Evolutionary conservation across 2,888 invertebrate genomes (phyloP), one percentile per base, ranked within the genome.

Genomic region (Ganaspis brasiliensis): DNA sequence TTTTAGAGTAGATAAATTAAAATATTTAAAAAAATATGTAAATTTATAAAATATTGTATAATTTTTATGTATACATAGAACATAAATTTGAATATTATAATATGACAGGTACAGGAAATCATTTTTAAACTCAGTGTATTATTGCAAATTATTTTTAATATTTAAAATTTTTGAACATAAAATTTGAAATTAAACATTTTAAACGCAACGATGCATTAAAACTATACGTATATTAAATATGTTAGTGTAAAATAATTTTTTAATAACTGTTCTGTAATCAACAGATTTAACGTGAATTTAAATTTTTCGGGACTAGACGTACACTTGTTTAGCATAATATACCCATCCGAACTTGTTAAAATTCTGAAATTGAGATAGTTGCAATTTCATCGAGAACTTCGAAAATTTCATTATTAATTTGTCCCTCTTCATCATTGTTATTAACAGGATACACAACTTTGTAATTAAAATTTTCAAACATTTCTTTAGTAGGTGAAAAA

Each of bases 381-480:
- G 10, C 40, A 40, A 40, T 3, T 40, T 40, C 40, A 40, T 40
- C 40, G 10, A 40, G 40, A 9, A 40, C 9, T 40, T 40, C 40
- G 40, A 40, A 40, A 9, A 40, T 40, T 40, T 40, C 40, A 12
- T 40, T 40, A 40, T 40, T 40, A 12, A 40, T 40, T 9, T 9
- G 12, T 2, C 40, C 9, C 9, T 35, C 35, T 12, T 40, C 40
- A 12, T 40, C 12, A 40, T 40, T 40, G 12, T 40, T 40, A 12
- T 40, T 40, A 12, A 40, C 10, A 72, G 49, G 45, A 71, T 77
- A 77, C 4, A 77, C 57, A 31, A 61, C 57, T 35, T 77, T 67
- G 24, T 73, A 77, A 31, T 55, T 73, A 56, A 56, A 76, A 35
- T 73, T 55, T 31, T 31, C 12, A 21, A 76, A 24, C 76, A 73